These are phyloP conservation scores for Myripristis murdjan DNA, from an alignment of 2,797 vertebrate species.

Conservation along the genomic window DNA sequence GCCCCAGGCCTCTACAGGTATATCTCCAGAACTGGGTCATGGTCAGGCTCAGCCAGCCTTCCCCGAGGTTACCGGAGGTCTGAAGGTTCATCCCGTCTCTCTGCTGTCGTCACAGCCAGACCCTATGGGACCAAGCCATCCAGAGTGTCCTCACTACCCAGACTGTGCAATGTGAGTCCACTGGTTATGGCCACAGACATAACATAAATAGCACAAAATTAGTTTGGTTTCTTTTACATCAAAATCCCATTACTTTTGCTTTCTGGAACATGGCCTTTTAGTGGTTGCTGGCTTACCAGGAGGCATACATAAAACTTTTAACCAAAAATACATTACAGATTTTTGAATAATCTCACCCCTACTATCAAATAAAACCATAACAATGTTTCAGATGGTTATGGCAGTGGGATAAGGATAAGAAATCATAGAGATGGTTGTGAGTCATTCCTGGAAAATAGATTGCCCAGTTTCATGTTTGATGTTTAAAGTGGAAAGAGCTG, in stretches of 20 bases:
- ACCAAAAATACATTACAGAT: too few species aligned
- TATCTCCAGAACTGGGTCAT: conserved; percentile 49
- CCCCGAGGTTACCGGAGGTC: conserved; percentile 92
- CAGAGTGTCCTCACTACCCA: conserved; percentile 88
- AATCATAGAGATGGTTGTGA: neutral
- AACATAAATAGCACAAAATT: neutral
- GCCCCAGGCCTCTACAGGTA: conserved; percentile 43
- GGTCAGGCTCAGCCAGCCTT: conserved; percentile 83
- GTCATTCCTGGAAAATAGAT: neutral
- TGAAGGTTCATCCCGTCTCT: conserved; percentile 88
- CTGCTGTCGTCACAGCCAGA: conserved; percentile 92
- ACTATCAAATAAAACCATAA: too few species aligned
- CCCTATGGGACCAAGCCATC: conserved; percentile 91
- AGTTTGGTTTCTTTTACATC: neutral
- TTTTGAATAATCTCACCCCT: too few species aligned
- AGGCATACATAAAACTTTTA: too few species aligned
- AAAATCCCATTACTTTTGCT: too few species aligned
- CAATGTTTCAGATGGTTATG: too few species aligned
- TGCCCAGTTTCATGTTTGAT: neutral
- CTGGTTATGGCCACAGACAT: neutral
- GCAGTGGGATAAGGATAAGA: neutral
- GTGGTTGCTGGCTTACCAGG: too few species aligned
- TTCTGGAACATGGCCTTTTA: too few species aligned
- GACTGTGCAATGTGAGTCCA: conserved; percentile 89
- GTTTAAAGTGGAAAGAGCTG: conserved; percentile 10